These are phyloP conservation scores for Apteryx mantelli DNA, from an alignment of 2,113 vertebrate species.

Conservation along the genomic window DNA sequence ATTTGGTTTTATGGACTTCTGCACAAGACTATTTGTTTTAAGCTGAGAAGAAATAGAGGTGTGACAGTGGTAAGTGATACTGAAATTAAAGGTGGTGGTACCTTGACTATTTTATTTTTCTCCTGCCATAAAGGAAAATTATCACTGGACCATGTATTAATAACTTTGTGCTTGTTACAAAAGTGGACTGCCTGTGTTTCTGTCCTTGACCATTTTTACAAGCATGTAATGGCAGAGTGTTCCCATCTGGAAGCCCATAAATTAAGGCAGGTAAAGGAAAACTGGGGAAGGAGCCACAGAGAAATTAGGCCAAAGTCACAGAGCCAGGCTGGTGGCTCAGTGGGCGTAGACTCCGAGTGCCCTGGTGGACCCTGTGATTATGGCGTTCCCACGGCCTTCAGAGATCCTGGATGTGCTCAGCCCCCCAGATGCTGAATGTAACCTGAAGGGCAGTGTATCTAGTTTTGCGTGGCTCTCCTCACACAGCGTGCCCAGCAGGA, in stretches of 20 bases:
- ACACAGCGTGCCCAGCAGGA: too few species aligned
- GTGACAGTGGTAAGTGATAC: not conserved
- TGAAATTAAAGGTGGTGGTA: not conserved
- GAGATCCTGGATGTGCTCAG: not conserved
- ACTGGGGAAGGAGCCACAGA: not conserved
- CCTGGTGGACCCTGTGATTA: not conserved
- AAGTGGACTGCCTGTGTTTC: not conserved
- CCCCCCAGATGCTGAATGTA: too few species aligned
- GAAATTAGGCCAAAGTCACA: not conserved
- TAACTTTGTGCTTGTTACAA: not conserved
- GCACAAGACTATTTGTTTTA: not conserved
- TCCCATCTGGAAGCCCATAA: not conserved
- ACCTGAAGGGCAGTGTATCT: not conserved
- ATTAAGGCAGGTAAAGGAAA: not conserved
- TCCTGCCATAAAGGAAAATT: not conserved
- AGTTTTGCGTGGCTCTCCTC: not conserved
- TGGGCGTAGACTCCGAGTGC: not conserved
- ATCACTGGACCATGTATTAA: rapidly evolving
- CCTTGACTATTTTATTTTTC: not conserved
- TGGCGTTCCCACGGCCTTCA: not conserved
- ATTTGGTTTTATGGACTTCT: not conserved
- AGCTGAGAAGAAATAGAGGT: not conserved
- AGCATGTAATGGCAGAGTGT: not conserved
- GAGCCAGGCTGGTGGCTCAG: not conserved
- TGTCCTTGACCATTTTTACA: not conserved